Evolutionary conservation across 1,140 invertebrate genomes (phyloP), one percentile per base, ranked within the genome.

Genomic region (Bicyclus anynana): DNA sequence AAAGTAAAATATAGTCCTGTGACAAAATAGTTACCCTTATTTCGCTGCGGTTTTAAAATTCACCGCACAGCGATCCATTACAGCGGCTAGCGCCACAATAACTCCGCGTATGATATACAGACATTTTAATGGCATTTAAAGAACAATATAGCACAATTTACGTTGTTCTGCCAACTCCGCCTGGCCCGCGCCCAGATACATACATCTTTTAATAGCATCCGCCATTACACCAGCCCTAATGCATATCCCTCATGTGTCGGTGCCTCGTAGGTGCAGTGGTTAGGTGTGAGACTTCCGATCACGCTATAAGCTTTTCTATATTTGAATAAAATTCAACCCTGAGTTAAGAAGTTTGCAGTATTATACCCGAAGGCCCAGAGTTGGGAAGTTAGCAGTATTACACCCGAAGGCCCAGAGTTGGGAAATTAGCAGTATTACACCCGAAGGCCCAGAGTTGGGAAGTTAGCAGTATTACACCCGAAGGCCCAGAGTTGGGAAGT

Each of bases 81-180:
- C n/a, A 21, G 14, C 10, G n/a, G 9, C 26, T 47, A 47, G 44
- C 23, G 21, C 44, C 13, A 47, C 16, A 47, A 27, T 27, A 57
- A 57, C 27, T 33, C 55, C 35, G 35, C 14, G 44, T 48, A 38
- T 57, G 55, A 57, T 57, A 57, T 50, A 57, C 37, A 42, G 47
- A 50, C 55, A 40, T 42, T 57, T 57, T 57, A 50, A 57, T 57
- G 55, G 46, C 37, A 57, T 57, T 57, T 57, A 57, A 57, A 57
- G 55, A 57, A 57, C 55, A 57, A 57, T 57, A 27, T 57, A 51
- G 47, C 51, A 57, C 40, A 57, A 57, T 57, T 57, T 57, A 57
- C 55, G 55, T 57, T 48, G 47, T 26, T 38, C 55, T 57, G 55
- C 47, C 55, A 57, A 54, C 47, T 23, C 27, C 13, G 38, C 17